Conservation (phyloP, 2,888 invertebrate genomes). For the Antheraea yamamai region DNA sequence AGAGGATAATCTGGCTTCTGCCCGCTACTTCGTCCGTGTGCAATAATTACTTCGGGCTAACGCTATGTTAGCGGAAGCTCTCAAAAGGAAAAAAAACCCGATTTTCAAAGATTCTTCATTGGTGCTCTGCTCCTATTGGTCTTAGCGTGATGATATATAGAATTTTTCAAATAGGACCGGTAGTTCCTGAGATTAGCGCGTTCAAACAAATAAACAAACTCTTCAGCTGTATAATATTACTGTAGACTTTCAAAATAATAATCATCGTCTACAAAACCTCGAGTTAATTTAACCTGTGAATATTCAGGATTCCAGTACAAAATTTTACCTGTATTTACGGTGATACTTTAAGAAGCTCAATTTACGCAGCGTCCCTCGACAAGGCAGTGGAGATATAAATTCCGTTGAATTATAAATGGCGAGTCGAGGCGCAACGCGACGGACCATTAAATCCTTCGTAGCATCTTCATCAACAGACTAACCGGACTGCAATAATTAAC, state of each 20-base stretch:
- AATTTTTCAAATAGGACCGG: too few relatives aligned
- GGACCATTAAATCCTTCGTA: slow-evolving; percentile 38
- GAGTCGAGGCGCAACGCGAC: slow-evolving; percentile 30
- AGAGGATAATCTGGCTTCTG: too few relatives aligned
- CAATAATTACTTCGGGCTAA: too few relatives aligned
- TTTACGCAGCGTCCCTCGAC: slow-evolving; percentile 22
- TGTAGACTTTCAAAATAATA: not conserved
- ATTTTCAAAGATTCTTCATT: too few relatives aligned
- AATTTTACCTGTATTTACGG: slow-evolving; percentile 4
- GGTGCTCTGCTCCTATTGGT: too few relatives aligned
- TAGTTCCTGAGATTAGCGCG: too few relatives aligned
- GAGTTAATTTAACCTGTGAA: not conserved
- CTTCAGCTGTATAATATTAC: too few relatives aligned
- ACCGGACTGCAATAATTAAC: slow-evolving; percentile 39
- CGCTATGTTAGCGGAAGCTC: too few relatives aligned
- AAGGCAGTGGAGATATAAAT: slow-evolving; percentile 34
- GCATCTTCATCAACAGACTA: slow-evolving; percentile 39
- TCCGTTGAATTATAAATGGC: slow-evolving; percentile 34
- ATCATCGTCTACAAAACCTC: not conserved
- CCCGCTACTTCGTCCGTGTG: too few relatives aligned
- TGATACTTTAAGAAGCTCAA: slow-evolving; percentile 19
- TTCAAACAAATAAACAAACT: too few relatives aligned
- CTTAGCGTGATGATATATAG: too few relatives aligned
- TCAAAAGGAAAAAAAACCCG: too few relatives aligned
- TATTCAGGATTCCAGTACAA: not conserved